These are phyloP conservation scores for Heliornis fulica DNA, from an alignment of 2,113 vertebrate species.

Conservation along the genomic window DNA sequence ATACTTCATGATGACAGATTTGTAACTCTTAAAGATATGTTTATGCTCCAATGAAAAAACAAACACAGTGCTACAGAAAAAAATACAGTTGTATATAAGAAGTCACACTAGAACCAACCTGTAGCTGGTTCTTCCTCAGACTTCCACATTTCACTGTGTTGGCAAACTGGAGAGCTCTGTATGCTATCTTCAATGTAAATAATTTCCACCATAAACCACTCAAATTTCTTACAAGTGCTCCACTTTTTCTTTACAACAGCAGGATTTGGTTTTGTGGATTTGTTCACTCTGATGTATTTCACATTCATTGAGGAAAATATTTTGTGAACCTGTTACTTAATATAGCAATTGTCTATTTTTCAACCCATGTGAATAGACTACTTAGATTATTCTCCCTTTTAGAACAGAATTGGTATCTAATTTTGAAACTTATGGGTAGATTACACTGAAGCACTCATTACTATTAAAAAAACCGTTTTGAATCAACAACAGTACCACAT, in stretches of 20 bases:
- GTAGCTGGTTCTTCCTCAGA: not conserved
- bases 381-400: not conserved
- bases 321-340: not conserved
- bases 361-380: not conserved
- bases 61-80: not conserved
- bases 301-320: not conserved
- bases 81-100: not conserved
- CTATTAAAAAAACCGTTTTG: not conserved
- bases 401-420: fast-evolving
- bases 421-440: not conserved
- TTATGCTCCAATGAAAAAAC: not conserved
- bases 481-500: not conserved
- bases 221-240: not conserved
- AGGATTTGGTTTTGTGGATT: not conserved
- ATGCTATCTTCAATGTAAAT: fast-evolving
- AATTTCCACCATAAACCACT: not conserved
- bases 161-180: not conserved
- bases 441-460: not conserved
- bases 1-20: not conserved
- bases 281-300: not conserved
- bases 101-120: not conserved
- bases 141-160: not conserved
- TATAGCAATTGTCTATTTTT: not conserved
- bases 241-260: not conserved
- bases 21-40: not conserved